Conservation (phyloP, 1,140 invertebrate species). For the Bombus confusus region DNA sequence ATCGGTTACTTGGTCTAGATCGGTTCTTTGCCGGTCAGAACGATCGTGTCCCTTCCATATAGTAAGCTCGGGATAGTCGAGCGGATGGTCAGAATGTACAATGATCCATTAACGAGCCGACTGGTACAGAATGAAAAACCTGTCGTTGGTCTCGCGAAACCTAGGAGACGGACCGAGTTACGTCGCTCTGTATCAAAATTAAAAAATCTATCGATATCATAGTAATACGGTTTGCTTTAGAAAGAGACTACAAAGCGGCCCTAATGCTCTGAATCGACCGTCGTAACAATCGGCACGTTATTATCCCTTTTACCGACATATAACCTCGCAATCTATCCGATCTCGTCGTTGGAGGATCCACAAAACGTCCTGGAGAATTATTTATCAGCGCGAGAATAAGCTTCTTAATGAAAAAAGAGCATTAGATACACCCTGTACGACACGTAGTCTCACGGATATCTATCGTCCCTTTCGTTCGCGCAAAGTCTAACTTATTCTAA, state of each 20-base stretch:
- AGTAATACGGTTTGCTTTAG: constrained; percentile 15
- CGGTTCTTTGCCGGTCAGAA: neutral
- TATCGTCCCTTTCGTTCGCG: constrained; percentile 40
- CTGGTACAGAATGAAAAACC: constrained; percentile 16
- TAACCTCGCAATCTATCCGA: neutral
- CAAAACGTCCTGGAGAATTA: neutral
- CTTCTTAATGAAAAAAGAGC: constrained; percentile 4
- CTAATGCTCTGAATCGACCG: neutral
- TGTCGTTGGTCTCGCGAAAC: constrained; percentile 23
- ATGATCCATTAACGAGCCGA: constrained; percentile 17
- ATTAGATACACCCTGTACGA: constrained; percentile 4
- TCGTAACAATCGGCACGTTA: neutral
- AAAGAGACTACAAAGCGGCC: neutral
- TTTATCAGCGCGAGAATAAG: neutral
- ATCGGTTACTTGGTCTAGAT: constrained; percentile 6
- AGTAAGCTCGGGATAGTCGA: constrained; percentile 30
- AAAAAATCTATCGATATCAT: constrained; percentile 42
- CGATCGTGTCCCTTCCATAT: constrained; percentile 16
- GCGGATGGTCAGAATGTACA: neutral
- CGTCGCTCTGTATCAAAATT: constrained; percentile 46
- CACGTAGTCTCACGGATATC: neutral
- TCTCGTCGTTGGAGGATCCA: neutral
- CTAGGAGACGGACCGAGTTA: constrained; percentile 27
- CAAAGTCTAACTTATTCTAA: neutral
- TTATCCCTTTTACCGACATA: neutral